These are phyloP conservation scores for Sceloporus undulatus DNA, from an alignment of 2,113 vertebrate species.

Conservation along the genomic window DNA sequence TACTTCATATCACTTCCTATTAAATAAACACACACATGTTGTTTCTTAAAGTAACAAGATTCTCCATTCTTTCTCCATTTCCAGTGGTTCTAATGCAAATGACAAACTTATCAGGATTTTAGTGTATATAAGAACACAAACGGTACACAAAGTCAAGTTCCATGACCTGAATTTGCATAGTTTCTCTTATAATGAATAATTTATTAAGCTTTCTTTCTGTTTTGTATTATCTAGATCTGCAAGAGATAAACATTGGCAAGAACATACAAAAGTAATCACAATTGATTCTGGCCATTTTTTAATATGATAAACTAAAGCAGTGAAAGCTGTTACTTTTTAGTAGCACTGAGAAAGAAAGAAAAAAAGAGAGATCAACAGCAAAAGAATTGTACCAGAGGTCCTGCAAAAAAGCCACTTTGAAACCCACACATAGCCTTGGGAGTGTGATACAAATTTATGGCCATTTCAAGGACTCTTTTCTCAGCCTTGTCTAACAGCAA, in stretches of 20 bases:
- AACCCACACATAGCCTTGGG: too few species aligned
- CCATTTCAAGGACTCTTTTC: too few species aligned
- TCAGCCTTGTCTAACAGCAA: too few species aligned
- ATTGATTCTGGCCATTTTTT: background rate
- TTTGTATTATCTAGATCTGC: background rate
- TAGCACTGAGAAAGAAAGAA: background rate
- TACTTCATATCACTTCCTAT: background rate
- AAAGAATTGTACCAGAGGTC: background rate
- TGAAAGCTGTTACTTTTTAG: background rate
- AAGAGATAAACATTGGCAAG: background rate
- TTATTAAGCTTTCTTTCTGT: background rate
- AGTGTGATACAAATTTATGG: too few species aligned
- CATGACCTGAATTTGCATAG: background rate
- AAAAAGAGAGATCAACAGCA: background rate
- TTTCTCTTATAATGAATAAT: constrained; percentile 2
- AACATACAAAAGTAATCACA: background rate
- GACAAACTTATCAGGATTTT: background rate
- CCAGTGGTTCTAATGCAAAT: background rate
- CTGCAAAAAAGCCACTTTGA: background rate
- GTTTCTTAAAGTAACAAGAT: background rate
- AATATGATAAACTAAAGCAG: background rate
- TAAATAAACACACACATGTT: too few species aligned
- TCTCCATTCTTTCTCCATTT: background rate
- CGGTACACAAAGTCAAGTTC: background rate
- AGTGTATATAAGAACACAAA: background rate